Percentiles rank a stretch among this genome's conserved stretches.
Evolutionary conservation across 2,888 invertebrate species (phyloP).

Genomic region (Palloptera scutellata): DNA sequence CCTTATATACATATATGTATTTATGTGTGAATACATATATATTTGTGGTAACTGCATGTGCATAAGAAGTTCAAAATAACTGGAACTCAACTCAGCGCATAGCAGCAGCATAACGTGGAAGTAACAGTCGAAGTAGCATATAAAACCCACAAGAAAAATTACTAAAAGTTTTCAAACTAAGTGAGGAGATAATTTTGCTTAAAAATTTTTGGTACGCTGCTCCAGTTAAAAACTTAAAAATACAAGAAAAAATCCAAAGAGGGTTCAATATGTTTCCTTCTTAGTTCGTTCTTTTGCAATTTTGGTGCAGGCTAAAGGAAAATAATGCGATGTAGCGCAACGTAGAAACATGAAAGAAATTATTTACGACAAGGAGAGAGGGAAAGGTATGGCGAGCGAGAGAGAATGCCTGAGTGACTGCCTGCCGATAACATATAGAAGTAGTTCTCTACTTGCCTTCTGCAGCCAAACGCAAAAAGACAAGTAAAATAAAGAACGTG

Average conservation of each 20-base stretch:
- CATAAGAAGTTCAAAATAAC: not conserved
- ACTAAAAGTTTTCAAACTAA: constrained; percentile 31
- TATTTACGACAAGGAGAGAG: not conserved
- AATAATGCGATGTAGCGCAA: not conserved
- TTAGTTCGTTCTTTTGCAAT: too few species aligned
- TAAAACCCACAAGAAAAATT: constrained; percentile 34
- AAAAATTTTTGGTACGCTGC: constrained; percentile 13
- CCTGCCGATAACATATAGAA: not conserved
- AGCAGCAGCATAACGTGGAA: too few species aligned
- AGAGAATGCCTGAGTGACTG: not conserved
- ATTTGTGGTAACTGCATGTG: not conserved
- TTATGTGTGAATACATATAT: not conserved
- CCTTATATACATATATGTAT: not conserved
- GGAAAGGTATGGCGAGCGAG: not conserved
- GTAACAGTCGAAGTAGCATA: not conserved
- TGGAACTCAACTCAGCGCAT: not conserved
- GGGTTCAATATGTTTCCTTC: too few species aligned
- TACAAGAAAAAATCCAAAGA: too few species aligned
- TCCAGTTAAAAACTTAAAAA: constrained; percentile 1
- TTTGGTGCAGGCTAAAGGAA: not conserved
- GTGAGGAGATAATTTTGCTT: constrained; percentile 31
- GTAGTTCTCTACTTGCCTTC: not conserved
- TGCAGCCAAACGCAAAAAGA: not conserved
- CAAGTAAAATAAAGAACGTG: too few species aligned
- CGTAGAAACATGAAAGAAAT: not conserved